These are phyloP conservation scores for Caenorhabditis macrosperma DNA, from an alignment of 2,888 invertebrate species.

Conservation along the genomic window DNA sequence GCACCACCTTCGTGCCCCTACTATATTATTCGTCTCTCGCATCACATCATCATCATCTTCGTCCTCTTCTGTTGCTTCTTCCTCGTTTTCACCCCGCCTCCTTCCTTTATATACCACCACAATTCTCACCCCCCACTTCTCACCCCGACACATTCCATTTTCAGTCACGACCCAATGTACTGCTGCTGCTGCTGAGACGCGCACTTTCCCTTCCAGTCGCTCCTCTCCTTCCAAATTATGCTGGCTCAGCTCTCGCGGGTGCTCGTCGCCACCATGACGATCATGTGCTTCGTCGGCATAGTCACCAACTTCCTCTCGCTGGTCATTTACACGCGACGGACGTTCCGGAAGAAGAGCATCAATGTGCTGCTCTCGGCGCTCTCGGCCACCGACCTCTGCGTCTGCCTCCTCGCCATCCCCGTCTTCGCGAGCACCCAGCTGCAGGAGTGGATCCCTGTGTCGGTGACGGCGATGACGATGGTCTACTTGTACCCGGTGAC, in stretches of 20 bases:
- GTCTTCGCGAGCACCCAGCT: conserved; percentile 71
- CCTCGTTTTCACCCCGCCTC: background rate
- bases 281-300: conserved; percentile 74
- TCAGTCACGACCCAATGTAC: conserved; percentile 25
- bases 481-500: conserved; percentile 77
- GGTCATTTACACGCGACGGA: conserved; percentile 73
- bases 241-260: conserved; percentile 63
- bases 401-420: conserved; percentile 76
- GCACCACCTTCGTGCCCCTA: too few species aligned
- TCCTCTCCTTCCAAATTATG: conserved; percentile 11
- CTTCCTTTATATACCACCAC: too few species aligned
- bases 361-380: conserved; percentile 77
- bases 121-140: too few species aligned
- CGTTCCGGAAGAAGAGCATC: conserved; percentile 77
- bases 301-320: conserved; percentile 74
- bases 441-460: conserved; percentile 44
- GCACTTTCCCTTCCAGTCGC: background rate
- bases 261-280: conserved; percentile 69
- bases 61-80: background rate
- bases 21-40: too few species aligned
- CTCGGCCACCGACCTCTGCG: conserved; percentile 73
- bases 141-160: too few species aligned
- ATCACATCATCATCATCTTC: too few species aligned
- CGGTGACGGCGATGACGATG: conserved; percentile 70
- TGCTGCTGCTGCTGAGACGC: conserved; percentile 4